Percentiles rank a stretch among this genome's conserved stretches.
These are phyloP conservation scores for Rhingia rostrata DNA, from an alignment of 2,888 invertebrate genomes.

Conservation along the genomic window DNA sequence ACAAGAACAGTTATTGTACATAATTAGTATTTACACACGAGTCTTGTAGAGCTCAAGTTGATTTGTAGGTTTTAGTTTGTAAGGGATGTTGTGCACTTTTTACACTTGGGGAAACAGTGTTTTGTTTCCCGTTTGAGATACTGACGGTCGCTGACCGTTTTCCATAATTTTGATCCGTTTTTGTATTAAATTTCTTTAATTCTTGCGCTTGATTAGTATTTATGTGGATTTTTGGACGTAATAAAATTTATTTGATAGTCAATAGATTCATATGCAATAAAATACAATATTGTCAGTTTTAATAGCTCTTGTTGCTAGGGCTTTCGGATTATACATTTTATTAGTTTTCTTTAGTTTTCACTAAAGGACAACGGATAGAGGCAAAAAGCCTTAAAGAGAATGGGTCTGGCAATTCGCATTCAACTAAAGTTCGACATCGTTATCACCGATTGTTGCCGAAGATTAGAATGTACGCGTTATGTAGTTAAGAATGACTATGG, in stretches of 20 bases:
- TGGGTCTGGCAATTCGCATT: too few relatives aligned
- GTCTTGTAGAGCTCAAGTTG: background rate
- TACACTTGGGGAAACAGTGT: background rate
- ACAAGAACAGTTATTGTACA: conserved; percentile 7
- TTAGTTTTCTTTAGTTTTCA: too few relatives aligned
- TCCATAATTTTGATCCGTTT: conserved; percentile 1
- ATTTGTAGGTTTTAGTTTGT: conserved; percentile 12
- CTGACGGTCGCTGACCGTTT: background rate
- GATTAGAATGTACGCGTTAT: too few relatives aligned
- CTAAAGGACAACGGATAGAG: too few relatives aligned
- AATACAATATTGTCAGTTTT: too few relatives aligned
- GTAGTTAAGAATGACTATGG: too few relatives aligned
- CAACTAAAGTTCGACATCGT: too few relatives aligned
- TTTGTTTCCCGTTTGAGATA: background rate
- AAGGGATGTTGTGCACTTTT: background rate
- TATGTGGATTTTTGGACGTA: conserved; percentile 3
- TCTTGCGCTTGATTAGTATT: conserved; percentile 19
- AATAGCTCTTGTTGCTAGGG: too few relatives aligned
- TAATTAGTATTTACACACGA: conserved; percentile 8
- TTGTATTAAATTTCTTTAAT: background rate
- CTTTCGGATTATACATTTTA: too few relatives aligned
- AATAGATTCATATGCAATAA: too few relatives aligned
- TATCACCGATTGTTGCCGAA: too few relatives aligned
- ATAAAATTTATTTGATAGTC: background rate
- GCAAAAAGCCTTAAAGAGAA: too few relatives aligned